phyloP scores from a whole-genome alignment of 2,797 vertebrate genomes.

The Microctenopoma stevenorrisi region DNA sequence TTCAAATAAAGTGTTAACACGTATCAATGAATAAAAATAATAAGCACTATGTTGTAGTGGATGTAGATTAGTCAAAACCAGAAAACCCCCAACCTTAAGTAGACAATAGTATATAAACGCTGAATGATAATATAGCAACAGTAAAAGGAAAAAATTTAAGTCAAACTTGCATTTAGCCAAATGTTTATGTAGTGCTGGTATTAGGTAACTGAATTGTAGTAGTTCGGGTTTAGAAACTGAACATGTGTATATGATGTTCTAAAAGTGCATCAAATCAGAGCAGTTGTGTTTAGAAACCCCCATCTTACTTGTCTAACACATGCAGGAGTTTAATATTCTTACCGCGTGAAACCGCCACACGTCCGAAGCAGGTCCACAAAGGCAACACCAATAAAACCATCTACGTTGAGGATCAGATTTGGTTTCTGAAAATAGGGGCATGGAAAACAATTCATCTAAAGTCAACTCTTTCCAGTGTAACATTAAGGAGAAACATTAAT shows the following conservation, averaged over 20 bases:
- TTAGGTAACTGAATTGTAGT: too few species aligned
- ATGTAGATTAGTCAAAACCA: not conserved
- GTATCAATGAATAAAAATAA: not conserved
- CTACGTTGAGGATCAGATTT: conserved; percentile 98
- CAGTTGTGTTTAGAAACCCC: not conserved
- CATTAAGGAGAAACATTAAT: not conserved
- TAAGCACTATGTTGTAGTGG: not conserved
- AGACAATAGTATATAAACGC: too few species aligned
- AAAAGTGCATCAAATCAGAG: not conserved
- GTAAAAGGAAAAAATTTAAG: too few species aligned
- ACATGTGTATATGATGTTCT: too few species aligned
- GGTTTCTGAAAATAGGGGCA: conserved; percentile 87
- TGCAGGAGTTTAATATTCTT: conserved; percentile 42
- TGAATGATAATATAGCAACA: too few species aligned
- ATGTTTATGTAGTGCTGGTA: too few species aligned
- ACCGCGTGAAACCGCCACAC: conserved; percentile 97
- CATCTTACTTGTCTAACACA: not conserved
- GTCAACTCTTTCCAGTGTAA: not conserved
- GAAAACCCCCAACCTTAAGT: not conserved
- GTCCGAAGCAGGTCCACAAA: conserved; percentile 96
- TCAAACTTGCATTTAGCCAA: too few species aligned
- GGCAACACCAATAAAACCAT: conserved; percentile 94
- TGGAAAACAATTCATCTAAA: not conserved
- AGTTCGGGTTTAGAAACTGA: too few species aligned
- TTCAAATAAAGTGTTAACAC: conserved; percentile 6